Evolutionary conservation across 2,888 invertebrate species (phyloP).

Genomic region (Falcaria lacertinaria): DNA sequence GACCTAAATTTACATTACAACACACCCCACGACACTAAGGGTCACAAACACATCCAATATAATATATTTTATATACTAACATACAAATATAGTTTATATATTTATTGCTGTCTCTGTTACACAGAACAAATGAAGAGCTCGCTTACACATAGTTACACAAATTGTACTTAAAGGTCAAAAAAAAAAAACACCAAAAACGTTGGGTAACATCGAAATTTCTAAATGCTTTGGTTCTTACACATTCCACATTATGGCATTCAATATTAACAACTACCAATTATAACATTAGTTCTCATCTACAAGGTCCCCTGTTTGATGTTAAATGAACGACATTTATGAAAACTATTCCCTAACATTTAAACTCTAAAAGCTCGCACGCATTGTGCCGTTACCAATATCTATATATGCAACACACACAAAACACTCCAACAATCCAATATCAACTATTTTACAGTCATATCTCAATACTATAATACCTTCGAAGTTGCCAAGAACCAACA

Average conservation of each 20-base stretch:
- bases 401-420: background rate
- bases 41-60: conserved; percentile 29
- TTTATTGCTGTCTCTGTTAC: conserved; percentile 76
- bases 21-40: conserved; percentile 37
- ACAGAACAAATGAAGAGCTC: conserved; percentile 71
- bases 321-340: conserved; percentile 13
- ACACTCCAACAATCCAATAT: too few species aligned
- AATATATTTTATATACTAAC: conserved; percentile 37
- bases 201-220: conserved; percentile 19
- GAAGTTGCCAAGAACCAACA: too few species aligned
- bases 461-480: too few species aligned
- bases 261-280: background rate
- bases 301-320: conserved; percentile 38
- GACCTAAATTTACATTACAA: conserved; percentile 58
- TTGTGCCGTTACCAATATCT: background rate
- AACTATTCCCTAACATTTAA: conserved; percentile 38
- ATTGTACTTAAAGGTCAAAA: conserved; percentile 52
- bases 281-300: conserved; percentile 20
- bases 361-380: conserved; percentile 19
- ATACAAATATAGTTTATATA: conserved; percentile 29
- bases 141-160: conserved; percentile 51
- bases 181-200: conserved; percentile 11
- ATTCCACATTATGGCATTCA: conserved; percentile 1
- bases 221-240: conserved; percentile 39
- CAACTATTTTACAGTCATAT: too few species aligned